phyloP scores from a whole-genome alignment of 1,140 invertebrate genomes.

The Drosophila arawakana region DNA sequence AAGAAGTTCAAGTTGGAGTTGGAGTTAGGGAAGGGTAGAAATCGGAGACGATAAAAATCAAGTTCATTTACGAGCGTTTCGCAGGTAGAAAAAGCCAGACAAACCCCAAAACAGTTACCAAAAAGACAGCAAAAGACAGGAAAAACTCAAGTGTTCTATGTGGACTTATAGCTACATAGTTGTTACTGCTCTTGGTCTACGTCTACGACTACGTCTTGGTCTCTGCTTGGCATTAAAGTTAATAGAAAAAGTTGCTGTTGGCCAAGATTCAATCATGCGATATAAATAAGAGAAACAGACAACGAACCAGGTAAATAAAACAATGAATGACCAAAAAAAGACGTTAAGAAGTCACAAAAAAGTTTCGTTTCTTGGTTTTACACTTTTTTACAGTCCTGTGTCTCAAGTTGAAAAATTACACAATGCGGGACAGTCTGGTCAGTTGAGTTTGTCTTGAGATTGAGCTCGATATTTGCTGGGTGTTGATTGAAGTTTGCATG shows the following conservation, averaged over 20 bases:
- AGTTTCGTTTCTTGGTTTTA: constrained; percentile 40
- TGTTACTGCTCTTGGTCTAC: constrained; percentile 49
- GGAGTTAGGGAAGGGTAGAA: constrained; percentile 18
- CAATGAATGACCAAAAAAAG: constrained; percentile 64
- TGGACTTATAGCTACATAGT: constrained; percentile 47
- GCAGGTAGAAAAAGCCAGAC: constrained; percentile 52
- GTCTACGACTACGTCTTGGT: constrained; percentile 14
- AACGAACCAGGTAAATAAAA: constrained; percentile 75
- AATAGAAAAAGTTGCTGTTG: constrained; percentile 83
- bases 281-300: constrained; percentile 63
- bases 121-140: no score
- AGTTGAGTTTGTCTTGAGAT: constrained; percentile 58
- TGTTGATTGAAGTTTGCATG: constrained; percentile 81
- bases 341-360: constrained; percentile 79
- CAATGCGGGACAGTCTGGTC: constrained; percentile 76
- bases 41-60: constrained; percentile 78
- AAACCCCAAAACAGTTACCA: constrained; percentile 17
- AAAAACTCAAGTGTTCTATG: constrained; percentile 23
- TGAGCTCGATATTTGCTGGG: constrained; percentile 62
- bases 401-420: constrained; percentile 78
- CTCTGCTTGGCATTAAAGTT: constrained; percentile 75
- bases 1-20: not conserved
- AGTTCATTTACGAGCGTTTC: constrained; percentile 70
- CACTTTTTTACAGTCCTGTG: not conserved
- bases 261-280: constrained; percentile 83